phyloP scores from a whole-genome alignment of 35 echinoderm and acorn worm genomes.

The Hemicentrotus pulcherrimus region DNA sequence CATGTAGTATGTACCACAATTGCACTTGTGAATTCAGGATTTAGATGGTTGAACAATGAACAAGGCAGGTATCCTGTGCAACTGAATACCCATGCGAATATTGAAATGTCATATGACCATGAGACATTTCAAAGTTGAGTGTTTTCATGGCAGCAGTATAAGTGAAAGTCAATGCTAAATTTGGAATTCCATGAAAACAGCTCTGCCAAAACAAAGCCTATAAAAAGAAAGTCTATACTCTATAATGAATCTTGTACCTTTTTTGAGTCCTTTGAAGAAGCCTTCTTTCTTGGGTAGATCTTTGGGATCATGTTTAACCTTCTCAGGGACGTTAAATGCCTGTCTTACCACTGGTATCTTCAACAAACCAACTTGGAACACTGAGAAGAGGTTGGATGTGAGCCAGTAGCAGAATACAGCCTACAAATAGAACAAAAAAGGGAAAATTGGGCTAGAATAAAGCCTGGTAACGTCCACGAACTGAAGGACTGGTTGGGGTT shows the following conservation, averaged over 20 bases:
- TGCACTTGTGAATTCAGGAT: too few relatives aligned
- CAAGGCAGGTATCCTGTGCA: too few relatives aligned
- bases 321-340: conserved; percentile 80
- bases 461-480: neutral
- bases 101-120: too few relatives aligned
- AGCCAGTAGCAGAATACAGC: conserved; percentile 91
- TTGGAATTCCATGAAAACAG: too few relatives aligned
- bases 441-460: neutral
- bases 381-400: conserved; percentile 76
- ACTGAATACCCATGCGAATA: too few relatives aligned
- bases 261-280: conserved; percentile 84
- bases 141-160: too few relatives aligned
- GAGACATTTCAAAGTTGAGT: too few relatives aligned
- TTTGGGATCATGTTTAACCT: conserved; percentile 69
- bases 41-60: too few relatives aligned
- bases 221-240: neutral
- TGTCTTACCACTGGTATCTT: conserved; percentile 72
- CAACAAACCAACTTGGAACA: conserved; percentile 69
- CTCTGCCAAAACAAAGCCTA: too few relatives aligned
- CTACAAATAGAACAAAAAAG: conserved; percentile 22
- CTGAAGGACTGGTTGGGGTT: too few relatives aligned
- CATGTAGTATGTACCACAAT: too few relatives aligned
- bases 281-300: conserved; percentile 79
- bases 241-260: conserved; percentile 48
- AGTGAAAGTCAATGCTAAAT: too few relatives aligned